phyloP scores from a whole-genome alignment of 2,888 invertebrate genomes.

The Melolontha melolontha region DNA sequence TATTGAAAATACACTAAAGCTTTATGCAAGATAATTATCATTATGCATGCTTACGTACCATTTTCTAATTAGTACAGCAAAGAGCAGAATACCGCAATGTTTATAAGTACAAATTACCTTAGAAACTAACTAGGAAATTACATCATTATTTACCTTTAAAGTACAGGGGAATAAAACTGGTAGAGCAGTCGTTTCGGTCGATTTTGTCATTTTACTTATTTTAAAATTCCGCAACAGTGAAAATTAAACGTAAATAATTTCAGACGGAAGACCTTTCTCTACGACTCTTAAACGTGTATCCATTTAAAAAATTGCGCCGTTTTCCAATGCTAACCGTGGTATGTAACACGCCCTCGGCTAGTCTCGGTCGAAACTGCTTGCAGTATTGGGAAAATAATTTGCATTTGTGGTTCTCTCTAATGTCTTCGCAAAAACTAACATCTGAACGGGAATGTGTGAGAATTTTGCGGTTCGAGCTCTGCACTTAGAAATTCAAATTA shows the following conservation, averaged over 20 bases:
- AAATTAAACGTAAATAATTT: slow-evolving; percentile 25
- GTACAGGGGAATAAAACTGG: background rate
- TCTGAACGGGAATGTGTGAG: slow-evolving; percentile 11
- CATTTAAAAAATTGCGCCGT: slow-evolving; percentile 17
- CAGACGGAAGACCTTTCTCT: background rate
- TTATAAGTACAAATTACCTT: slow-evolving; percentile 14
- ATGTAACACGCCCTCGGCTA: background rate
- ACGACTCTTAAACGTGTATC: slow-evolving; percentile 11
- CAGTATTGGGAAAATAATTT: slow-evolving; percentile 22
- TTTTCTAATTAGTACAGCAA: slow-evolving; percentile 8
- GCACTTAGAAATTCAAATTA: slow-evolving; percentile 34
- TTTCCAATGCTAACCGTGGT: background rate
- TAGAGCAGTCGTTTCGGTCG: background rate
- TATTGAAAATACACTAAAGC: background rate
- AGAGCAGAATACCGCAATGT: background rate
- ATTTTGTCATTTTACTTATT: slow-evolving; percentile 3
- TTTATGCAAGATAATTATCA: slow-evolving; percentile 9
- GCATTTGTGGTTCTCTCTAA: slow-evolving; percentile 27
- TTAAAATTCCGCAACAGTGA: background rate
- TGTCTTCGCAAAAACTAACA: slow-evolving; percentile 33
- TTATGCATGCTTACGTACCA: slow-evolving; percentile 2
- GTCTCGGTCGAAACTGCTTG: slow-evolving; percentile 5
- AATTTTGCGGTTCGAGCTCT: slow-evolving; percentile 19
- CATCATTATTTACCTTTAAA: slow-evolving; percentile 24
- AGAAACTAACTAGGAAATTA: slow-evolving; percentile 20